Evolutionary conservation across 1,140 invertebrate genomes (phyloP).

Genomic region (Ceratina calcarata): DNA sequence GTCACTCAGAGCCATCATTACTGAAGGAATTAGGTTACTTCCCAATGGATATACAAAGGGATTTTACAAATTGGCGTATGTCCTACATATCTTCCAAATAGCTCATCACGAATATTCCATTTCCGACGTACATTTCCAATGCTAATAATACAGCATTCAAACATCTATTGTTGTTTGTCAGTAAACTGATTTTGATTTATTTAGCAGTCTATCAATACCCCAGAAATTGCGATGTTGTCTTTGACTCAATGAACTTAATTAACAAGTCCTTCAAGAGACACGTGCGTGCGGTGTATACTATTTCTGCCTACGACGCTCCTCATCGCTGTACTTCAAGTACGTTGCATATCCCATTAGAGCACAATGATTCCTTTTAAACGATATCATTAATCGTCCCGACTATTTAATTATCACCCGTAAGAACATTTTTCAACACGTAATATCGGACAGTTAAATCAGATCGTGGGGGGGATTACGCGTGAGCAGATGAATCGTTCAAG

Average conservation of each 20-base stretch:
- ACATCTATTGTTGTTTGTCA: background rate
- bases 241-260: slow-evolving; percentile 10
- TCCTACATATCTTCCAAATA: slow-evolving; percentile 59
- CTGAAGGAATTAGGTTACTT: slow-evolving; percentile 64
- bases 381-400: too few species aligned
- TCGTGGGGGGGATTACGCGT: background rate
- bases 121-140: slow-evolving; percentile 3
- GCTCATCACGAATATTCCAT: slow-evolving; percentile 21
- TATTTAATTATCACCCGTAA: background rate
- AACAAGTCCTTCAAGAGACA: background rate
- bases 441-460: background rate
- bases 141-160: background rate
- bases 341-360: background rate
- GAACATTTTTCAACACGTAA: background rate
- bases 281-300: background rate
- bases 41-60: slow-evolving; percentile 66
- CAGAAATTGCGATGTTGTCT: background rate
- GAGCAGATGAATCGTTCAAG: slow-evolving; percentile 26
- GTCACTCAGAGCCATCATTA: slow-evolving; percentile 59
- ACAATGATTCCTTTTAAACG: slow-evolving; percentile 4
- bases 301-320: background rate
- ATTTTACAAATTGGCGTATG: slow-evolving; percentile 56
- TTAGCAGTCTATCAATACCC: background rate
- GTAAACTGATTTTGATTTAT: slow-evolving; percentile 11
- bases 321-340: background rate